Evolutionary conservation across 2,888 invertebrate genomes (phyloP).

Genomic region (Minunthozetes semirufus): DNA sequence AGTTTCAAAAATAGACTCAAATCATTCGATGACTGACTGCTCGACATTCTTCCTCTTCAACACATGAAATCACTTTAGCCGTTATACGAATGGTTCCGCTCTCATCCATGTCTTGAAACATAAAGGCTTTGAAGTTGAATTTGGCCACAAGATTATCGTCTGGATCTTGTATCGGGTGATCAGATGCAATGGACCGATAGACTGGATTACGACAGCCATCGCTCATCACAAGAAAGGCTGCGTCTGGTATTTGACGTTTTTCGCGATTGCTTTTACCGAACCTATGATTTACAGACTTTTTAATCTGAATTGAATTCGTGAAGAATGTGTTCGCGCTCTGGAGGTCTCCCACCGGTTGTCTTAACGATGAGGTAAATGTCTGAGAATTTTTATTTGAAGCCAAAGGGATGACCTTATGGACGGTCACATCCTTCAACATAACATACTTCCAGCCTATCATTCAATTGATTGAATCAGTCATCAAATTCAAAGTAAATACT

Average conservation of each 20-base stretch:
- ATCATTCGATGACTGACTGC: slow-evolving; percentile 43
- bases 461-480: neutral
- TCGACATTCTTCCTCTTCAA: slow-evolving; percentile 45
- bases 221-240: slow-evolving; percentile 44
- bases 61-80: slow-evolving; percentile 46
- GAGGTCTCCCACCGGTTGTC: neutral
- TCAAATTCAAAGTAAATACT: too few relatives aligned
- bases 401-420: neutral
- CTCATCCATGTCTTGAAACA: slow-evolving; percentile 46
- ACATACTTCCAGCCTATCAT: slow-evolving; percentile 46
- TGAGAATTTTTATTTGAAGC: neutral
- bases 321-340: neutral
- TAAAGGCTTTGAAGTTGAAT: slow-evolving; percentile 46
- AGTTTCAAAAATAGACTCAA: neutral
- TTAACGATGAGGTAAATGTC: neutral
- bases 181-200: slow-evolving; percentile 44
- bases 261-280: neutral
- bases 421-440: slow-evolving; percentile 44
- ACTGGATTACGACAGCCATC: slow-evolving; percentile 46
- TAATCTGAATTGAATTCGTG: neutral
- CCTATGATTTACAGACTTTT: neutral
- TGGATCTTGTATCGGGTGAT: slow-evolving; percentile 44
- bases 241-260: slow-evolving; percentile 37
- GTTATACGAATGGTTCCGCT: slow-evolving; percentile 45
- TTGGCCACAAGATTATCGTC: slow-evolving; percentile 44